Evolutionary conservation across 2,797 vertebrate species (phyloP), one percentile per base, ranked within the genome.

Genomic region (Propithecus perrieri): DNA sequence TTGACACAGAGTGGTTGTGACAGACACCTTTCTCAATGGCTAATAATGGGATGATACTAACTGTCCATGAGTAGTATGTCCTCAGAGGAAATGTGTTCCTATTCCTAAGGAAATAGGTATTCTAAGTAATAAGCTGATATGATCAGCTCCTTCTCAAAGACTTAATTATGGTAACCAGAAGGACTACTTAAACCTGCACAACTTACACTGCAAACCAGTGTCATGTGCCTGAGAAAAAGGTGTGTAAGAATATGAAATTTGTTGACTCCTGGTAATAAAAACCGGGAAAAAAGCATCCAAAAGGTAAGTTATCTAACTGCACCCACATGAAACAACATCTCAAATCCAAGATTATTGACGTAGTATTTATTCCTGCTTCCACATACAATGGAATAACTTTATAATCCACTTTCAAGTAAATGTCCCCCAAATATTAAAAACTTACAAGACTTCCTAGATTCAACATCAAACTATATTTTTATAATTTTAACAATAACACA

Each of bases 331-430:
- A 97, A 78, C 55, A 91, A 81, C n/a, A 91, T 53, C 57, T 83
- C 72, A 96, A 94, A 96, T 97, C 94, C 61, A 93, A 94, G 83
- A 85, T 86, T 90, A 97, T 12, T 84, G 55, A 91, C 43, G 87
- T 4, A 74, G 78, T 75, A 95, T 87, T 38, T 90, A 71, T 86
- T 91, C 17, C 46, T 94, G 59, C 30, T 95, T 89, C 43, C 71
- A 96, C n/a, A 87, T 71, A 79, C 4, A 94, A 81, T 12, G 85
- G 43, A 95, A 87, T 13, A 79, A 67, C 15, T 93, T 92, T 72
- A 92, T 85, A 75, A 96, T 57, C 24, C 10, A 93, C 28, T 46
- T 84, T 93, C 33, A 95, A 92, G 50, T 88, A 88, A 96, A 95
- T 65, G 15, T 24, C 30, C 22, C 18, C 5, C 76, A 89, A 95